These are phyloP conservation scores for Microctonus brassicae DNA, from an alignment of 2,888 invertebrate species.

Conservation along the genomic window DNA sequence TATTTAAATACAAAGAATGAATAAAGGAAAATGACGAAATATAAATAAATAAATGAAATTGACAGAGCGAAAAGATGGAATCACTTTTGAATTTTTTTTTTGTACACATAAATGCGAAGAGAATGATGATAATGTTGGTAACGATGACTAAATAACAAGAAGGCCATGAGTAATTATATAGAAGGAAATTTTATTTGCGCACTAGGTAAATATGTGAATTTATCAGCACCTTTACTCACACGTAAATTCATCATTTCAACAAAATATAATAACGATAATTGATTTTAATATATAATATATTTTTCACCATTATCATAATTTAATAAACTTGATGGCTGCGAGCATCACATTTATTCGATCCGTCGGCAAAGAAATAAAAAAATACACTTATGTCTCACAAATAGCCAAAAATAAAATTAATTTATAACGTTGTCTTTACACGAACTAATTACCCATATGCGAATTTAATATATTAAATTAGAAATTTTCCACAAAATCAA, in stretches of 20 bases:
- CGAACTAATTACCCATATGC: neutral
- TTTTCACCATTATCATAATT: neutral
- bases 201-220: neutral
- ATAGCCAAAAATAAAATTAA: neutral
- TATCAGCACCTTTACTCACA: neutral
- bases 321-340: neutral
- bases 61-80: neutral
- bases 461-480: neutral
- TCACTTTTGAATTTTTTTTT: neutral
- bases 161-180: neutral
- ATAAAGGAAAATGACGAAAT: neutral
- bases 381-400: neutral
- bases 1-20: neutral
- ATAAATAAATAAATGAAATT: neutral
- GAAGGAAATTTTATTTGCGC: neutral
- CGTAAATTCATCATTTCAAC: neutral
- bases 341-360: neutral
- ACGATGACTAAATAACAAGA: constrained; percentile 4
- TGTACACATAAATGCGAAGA: neutral
- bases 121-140: constrained; percentile 6
- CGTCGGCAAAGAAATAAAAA: neutral
- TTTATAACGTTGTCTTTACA: neutral
- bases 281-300: neutral
- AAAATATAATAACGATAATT: neutral
- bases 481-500: neutral